Base-by-base conservation (phyloP, 2,888 invertebrate species). In the Sycophila texana region DNA sequence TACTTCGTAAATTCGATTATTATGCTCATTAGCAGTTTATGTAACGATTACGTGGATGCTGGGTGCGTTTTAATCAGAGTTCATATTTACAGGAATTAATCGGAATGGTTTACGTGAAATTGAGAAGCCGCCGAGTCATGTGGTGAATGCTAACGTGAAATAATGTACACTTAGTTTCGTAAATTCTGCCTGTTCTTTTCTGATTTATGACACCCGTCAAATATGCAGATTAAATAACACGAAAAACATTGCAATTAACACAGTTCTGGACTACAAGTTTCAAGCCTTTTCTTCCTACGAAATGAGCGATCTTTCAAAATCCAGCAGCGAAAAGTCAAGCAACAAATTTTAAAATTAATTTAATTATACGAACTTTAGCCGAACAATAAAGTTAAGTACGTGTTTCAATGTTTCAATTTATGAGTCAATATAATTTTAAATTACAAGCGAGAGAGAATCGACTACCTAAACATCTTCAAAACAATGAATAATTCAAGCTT, bases 161-260 rank as follows among this genome's bases (percentile, higher is more conserved):
- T 51, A 57, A 16, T 68, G 14, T 68, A 39, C 10, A 10, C 10
- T 63, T 39, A 63, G n/a, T 47, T 63, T 63, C n/a, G 18, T 63
- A 55, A 55, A 63, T 73, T 39, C 53, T 63, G 12, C 10, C 51
- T 26, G 26, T 63, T 55, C 47, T 39, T 47, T 22, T 39, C 39
- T 55, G 30, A 74, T 72, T 61, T 72, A 72, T 20, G 49, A 12
- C 1, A 14, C 16, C 22, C 22, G 20, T 26, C 4, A 39, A 65
- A 12, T 65, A 47, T 47, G 39, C 14, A 22, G 22, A 63, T 73
- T 47, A 18, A 47, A 47, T 13, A 20, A 39, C 49, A 4, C 5
- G 13, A 70, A 47, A 47, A 4, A n/a, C n/a, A 65, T 14, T 26
- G 30, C 63, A 65, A 65, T 65, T 74, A 74, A 65, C 63, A 57